Conservation (phyloP, 1,140 invertebrate genomes). For the Aphaenogaster rudis region DNA sequence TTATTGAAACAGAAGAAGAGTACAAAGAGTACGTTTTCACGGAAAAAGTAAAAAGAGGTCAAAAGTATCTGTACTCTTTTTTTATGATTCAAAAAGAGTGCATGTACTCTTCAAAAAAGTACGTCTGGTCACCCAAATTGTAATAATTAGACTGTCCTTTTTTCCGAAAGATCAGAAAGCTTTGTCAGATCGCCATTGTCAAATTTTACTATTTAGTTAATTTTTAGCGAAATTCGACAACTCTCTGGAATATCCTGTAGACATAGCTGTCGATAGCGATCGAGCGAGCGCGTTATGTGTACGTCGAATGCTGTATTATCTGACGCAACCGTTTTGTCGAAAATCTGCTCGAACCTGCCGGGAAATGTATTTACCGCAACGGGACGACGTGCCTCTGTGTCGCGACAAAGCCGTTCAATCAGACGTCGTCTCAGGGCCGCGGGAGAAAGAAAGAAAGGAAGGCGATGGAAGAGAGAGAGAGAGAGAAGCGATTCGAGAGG, state of each 20-base stretch:
- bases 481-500: constrained; percentile 27
- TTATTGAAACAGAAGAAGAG: no score
- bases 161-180: background rate
- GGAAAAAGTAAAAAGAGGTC: no score
- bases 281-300: background rate
- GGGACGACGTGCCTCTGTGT: constrained; percentile 38
- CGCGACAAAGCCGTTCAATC: constrained; percentile 61
- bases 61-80: no score
- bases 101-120: no score
- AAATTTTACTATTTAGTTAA: background rate
- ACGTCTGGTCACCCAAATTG: no score
- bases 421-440: constrained; percentile 48
- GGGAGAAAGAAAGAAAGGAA: background rate
- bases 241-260: background rate
- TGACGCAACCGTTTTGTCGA: constrained; percentile 55
- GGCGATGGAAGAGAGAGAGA: background rate
- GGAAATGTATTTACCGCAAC: constrained; percentile 69
- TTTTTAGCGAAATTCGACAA: background rate
- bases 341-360: constrained; percentile 60
- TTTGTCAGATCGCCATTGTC: background rate
- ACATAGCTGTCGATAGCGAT: constrained; percentile 11
- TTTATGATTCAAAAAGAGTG: no score
- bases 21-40: no score
- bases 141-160: background rate
- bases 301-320: constrained; percentile 15